Conservation (phyloP, 1,140 invertebrate genomes). For the Nixonia krombeini region DNA sequence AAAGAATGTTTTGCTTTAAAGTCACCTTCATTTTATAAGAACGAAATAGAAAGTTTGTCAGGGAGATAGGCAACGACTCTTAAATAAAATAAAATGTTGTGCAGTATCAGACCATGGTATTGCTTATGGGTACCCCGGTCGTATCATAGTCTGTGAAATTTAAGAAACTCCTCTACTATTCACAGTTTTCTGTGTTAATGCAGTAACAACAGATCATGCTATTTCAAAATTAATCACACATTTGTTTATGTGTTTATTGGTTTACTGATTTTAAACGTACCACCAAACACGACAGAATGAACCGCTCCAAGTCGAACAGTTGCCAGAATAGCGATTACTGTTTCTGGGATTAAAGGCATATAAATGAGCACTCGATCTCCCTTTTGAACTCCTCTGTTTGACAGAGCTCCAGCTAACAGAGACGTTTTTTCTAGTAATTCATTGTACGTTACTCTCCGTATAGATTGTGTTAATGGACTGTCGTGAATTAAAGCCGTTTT, state of each 20-base stretch:
- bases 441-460: conserved; percentile 83
- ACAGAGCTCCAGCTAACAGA: conserved; percentile 82
- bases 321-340: conserved; percentile 88
- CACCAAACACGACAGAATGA: conserved; percentile 91
- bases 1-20: no score
- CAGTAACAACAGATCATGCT: no score
- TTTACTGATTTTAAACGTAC: conserved; percentile 64
- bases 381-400: conserved; percentile 79
- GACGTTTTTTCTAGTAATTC: conserved; percentile 86
- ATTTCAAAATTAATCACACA: not conserved
- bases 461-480: conserved; percentile 85
- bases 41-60: no score
- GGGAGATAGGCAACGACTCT: no score
- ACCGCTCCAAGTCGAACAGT: conserved; percentile 85
- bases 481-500: conserved; percentile 90
- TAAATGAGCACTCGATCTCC: conserved; percentile 90
- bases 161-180: no score
- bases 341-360: conserved; percentile 92
- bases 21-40: no score
- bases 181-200: no score
- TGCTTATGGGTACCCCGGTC: no score
- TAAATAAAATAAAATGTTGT: no score
- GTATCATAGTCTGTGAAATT: no score
- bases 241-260: not conserved
- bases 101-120: no score